Conservation (phyloP, 1,140 invertebrate species). For the Caenorhabditis tropicalis region DNA sequence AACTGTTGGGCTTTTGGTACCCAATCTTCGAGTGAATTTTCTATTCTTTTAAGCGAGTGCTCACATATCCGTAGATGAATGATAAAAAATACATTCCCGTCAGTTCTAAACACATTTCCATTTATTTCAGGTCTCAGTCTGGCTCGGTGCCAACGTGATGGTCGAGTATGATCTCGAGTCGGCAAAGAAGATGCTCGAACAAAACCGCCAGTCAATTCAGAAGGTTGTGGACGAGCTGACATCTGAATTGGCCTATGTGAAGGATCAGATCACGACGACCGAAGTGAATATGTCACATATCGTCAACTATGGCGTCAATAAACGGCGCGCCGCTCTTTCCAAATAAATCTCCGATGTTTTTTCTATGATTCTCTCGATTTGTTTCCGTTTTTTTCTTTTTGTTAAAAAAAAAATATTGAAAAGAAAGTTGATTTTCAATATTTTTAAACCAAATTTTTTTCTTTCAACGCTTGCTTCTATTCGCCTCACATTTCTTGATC, state of each 20-base stretch:
- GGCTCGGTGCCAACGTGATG: slow-evolving; percentile 98
- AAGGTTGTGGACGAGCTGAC: slow-evolving; percentile 80
- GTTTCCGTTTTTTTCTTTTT: no score
- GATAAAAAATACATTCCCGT: no score
- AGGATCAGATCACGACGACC: slow-evolving; percentile 95
- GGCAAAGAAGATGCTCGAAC: slow-evolving; percentile 84
- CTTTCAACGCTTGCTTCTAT: no score
- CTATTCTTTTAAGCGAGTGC: no score
- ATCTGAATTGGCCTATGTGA: slow-evolving; percentile 87
- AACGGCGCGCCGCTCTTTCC: background rate
- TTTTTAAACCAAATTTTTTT: background rate
- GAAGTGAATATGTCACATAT: slow-evolving; percentile 79
- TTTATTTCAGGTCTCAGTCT: slow-evolving; percentile 76
- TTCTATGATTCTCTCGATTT: background rate
- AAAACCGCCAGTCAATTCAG: slow-evolving; percentile 76
- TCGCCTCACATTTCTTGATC: no score
- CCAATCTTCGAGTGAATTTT: background rate
- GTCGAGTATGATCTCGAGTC: slow-evolving; percentile 92
- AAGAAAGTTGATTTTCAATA: no score
- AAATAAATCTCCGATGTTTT: background rate
- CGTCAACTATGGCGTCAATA: slow-evolving; percentile 65
- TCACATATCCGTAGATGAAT: no score
- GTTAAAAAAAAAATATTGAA: no score
- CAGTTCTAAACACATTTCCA: no score
- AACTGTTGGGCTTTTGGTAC: no score